Conservation (phyloP, 53 echinoderm and acorn worm genomes). For the Mesocentrotus franciscanus region DNA sequence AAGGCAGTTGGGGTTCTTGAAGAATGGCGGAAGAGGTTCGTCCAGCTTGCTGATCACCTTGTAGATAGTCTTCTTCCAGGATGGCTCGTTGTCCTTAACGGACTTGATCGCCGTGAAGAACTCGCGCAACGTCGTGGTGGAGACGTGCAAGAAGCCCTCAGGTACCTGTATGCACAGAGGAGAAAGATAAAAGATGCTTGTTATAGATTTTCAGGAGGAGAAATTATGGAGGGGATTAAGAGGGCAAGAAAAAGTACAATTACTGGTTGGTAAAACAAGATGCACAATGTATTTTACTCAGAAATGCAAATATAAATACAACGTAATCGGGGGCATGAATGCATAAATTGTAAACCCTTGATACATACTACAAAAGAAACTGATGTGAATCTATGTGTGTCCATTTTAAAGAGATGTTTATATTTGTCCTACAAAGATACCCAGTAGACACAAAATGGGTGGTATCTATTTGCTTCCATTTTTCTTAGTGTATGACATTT, state of each 20-base stretch:
- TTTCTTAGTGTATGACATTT: background rate
- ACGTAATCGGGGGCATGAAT: no score
- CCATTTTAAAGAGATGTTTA: no score
- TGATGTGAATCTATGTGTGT: no score
- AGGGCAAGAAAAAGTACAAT: background rate
- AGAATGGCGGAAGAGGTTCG: constrained; percentile 91
- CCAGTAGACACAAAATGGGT: no score
- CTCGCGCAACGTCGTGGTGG: constrained; percentile 87
- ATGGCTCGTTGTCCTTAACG: constrained; percentile 87
- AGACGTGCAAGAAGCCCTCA: constrained; percentile 85
- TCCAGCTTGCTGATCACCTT: constrained; percentile 98
- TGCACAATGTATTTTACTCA: no score
- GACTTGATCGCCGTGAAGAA: constrained; percentile 91
- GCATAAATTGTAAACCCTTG: no score
- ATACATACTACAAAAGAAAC: no score
- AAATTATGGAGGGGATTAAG: background rate
- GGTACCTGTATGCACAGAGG: constrained; percentile 77
- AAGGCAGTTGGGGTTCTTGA: constrained; percentile 92
- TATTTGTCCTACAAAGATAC: no score
- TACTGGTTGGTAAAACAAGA: no score
- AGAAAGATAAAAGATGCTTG: background rate
- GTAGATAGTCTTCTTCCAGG: constrained; percentile 99
- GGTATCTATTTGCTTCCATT: no score
- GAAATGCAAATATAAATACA: no score
- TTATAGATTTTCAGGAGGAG: background rate